Conservation (phyloP, 2,888 invertebrate species). For the Sclerodermus sp. region DNA sequence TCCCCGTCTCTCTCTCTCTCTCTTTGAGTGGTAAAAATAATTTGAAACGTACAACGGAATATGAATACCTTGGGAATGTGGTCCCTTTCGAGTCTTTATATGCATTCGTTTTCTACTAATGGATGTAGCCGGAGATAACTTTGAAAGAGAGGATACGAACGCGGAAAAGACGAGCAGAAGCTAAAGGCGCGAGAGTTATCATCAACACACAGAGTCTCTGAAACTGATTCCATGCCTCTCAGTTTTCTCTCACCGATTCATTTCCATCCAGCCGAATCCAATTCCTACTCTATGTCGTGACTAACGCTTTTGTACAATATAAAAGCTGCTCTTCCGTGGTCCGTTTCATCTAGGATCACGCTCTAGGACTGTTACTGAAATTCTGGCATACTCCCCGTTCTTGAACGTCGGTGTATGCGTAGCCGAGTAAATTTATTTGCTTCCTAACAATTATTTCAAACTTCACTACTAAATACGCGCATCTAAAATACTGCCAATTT, state of each 20-base stretch:
- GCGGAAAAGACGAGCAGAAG: neutral
- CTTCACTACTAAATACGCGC: too few relatives aligned
- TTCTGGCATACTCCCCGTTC: too few relatives aligned
- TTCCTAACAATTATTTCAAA: too few relatives aligned
- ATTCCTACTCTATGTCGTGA: neutral
- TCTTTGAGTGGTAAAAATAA: neutral
- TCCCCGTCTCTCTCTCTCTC: neutral
- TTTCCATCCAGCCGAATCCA: neutral
- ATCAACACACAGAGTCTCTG: neutral
- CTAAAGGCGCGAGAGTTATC: neutral
- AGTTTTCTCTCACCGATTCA: neutral
- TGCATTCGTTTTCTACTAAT: neutral
- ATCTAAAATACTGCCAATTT: too few relatives aligned
- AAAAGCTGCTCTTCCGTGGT: neutral
- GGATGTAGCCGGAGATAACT: neutral
- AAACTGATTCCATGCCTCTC: neutral
- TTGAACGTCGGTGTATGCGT: too few relatives aligned
- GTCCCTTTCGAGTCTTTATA: constrained; percentile 1
- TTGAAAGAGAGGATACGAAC: neutral
- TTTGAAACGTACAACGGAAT: constrained; percentile 1
- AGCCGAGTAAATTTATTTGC: too few relatives aligned
- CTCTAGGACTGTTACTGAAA: too few relatives aligned
- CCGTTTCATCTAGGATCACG: neutral
- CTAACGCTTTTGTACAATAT: neutral
- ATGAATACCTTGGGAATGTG: neutral